phyloP scores from a whole-genome alignment of 2,888 invertebrate species.

The Drosophila falleni region DNA sequence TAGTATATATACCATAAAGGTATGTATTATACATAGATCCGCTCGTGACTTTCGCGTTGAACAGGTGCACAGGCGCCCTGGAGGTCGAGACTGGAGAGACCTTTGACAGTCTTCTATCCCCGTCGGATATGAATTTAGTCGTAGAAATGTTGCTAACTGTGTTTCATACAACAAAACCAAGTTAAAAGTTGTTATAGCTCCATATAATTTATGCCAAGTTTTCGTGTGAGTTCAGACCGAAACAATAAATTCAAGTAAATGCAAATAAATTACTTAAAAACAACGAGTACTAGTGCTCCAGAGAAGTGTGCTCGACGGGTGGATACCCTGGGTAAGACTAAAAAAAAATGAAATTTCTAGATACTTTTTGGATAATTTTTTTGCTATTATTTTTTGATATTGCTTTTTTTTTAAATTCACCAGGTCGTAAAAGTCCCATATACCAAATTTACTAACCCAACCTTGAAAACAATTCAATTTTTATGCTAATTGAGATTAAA shows the following conservation, averaged over 20 bases:
- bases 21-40: slow-evolving; percentile 23
- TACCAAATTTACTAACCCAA: too few species aligned
- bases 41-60: slow-evolving; percentile 62
- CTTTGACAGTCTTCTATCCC: slow-evolving; percentile 16
- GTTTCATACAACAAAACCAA: slow-evolving; percentile 27
- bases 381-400: too few species aligned
- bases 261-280: slow-evolving; percentile 44
- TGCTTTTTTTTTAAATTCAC: too few species aligned
- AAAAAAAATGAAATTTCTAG: too few species aligned
- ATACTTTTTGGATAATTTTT: too few species aligned
- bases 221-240: slow-evolving; percentile 64
- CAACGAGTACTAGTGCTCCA: slow-evolving; percentile 25
- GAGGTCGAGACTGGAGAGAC: slow-evolving; percentile 39
- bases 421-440: too few species aligned
- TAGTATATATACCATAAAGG: neutral
- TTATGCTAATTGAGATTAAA: too few species aligned
- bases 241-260: slow-evolving; percentile 65
- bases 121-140: slow-evolving; percentile 18
- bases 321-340: neutral
- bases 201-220: slow-evolving; percentile 58
- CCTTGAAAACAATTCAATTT: too few species aligned
- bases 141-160: slow-evolving; percentile 14
- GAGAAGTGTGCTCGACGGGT: neutral
- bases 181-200: slow-evolving; percentile 19
- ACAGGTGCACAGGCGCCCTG: slow-evolving; percentile 54